Base-by-base conservation (phyloP, 1,140 invertebrate genomes). In the Trichonephila clavata region DNA sequence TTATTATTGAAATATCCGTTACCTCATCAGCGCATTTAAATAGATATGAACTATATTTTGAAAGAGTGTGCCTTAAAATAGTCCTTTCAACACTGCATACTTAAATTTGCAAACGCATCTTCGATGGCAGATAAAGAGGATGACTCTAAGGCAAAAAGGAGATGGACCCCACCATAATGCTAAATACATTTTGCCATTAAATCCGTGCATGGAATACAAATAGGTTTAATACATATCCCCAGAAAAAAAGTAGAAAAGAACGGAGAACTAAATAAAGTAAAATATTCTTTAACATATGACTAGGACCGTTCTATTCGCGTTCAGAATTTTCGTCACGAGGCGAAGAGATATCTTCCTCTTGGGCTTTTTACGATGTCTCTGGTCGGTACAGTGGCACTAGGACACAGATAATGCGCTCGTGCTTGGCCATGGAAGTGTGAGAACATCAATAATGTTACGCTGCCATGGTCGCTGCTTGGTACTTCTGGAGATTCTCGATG, bases 311-410 rank as follows among this genome's bases (percentile, higher is more conserved):
- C 21, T 21, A 68, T 88, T 32, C 57, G 18, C 32, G 39, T 71
- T 88, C 32, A 65, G 86, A 60, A 88, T 88, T 88, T 88, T 50
- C 32, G 86, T 88, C 86, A 88, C 86, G 86, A 88, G 32, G 32
- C 32, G 39, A 68, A 39, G 32, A 88, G 27, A 63, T 87, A 87
- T 87, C 86, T 60, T 87, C 59, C 60, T 63, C 63, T n/a, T 71
- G 63, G 63, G 63, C 27, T 68, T 68, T 88, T 88, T 63, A 59
- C 39, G 81, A 84, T 57, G 84, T 61, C 27, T 61, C 59, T 32
- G 59, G 57, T 32, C 13, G 59, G 59, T 5, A 60, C 5, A 18
- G 57, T 86, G 27, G 57, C 27, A 61, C 84, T 60, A 60, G 81
- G 43, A 59, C 50, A 59, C 57, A 61, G 50, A 84, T 84, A 84